Evolutionary conservation across 1,140 invertebrate species (phyloP), one percentile per base, ranked within the genome.

Genomic region (Drosophila nasuta): DNA sequence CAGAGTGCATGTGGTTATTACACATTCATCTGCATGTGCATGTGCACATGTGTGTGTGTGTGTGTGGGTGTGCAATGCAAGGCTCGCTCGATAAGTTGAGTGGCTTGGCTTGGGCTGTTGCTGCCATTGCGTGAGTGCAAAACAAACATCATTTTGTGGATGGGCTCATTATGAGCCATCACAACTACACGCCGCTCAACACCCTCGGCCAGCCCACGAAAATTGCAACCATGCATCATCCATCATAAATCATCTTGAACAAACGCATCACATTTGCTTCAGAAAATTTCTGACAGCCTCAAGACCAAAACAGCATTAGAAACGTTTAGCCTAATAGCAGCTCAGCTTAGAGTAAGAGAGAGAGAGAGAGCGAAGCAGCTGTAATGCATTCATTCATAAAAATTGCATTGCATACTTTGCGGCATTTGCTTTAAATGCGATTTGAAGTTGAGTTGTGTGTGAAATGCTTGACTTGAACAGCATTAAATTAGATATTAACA

Each of bases 1-100:
- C 85, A 72, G 89, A 85, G 75, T 89, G 85, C 78, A 71, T 78
- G 80, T 52, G 85, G 75, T 68, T 83, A 72, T 87, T 66, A 54
- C 68, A 70, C 54, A 79, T 82, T 64, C 43, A 75, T 46, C 49
- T 65, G 48, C 38, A 41, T 41, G 45, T 56, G 28, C 54, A 43
- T 56, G 60, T 41, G 63, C 58, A 49, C n/a, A 45, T 5, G 48
- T 62, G 8, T 68, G 30, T 35, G 59, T 35, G 59, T 49, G 30
- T 43, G 15, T 62, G 57, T 17, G 38, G 64, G 41, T 33, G 46
- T 75, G 38, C 57, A 43, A 13, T 60, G 59, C 59, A 62, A 71
- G 71, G 80, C 72, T 71, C 71, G 75, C 75, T 81, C 71, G 79
- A 81, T 82, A 79, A 76, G 79, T 69, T 70, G 78, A 81, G 82